phyloP scores from a whole-genome alignment of 2,888 invertebrate species.

The Erannis defoliaria region DNA sequence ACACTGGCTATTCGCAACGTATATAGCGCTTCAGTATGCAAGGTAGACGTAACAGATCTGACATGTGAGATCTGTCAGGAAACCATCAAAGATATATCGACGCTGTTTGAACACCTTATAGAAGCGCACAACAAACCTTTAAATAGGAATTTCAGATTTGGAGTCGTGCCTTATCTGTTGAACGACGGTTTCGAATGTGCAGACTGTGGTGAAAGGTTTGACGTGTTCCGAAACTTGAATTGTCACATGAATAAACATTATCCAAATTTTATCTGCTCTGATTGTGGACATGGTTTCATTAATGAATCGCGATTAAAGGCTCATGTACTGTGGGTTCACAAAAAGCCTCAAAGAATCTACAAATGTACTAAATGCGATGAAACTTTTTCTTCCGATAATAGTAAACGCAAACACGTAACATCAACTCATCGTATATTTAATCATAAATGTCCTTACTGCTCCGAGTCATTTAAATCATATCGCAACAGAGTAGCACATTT shows the following conservation, averaged over 20 bases:
- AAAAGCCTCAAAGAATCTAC: background rate
- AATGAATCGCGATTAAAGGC: conserved; percentile 1
- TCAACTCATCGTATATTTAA: conserved; percentile 57
- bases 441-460: conserved; percentile 43
- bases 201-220: conserved; percentile 6
- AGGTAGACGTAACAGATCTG: conserved; percentile 35
- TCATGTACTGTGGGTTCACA: background rate
- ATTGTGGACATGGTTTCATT: conserved; percentile 45
- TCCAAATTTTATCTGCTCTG: conserved; percentile 61
- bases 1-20: background rate
- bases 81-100: conserved; percentile 9
- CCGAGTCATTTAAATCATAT: conserved; percentile 25
- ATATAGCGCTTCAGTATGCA: background rate
- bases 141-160: conserved; percentile 8
- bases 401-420: conserved; percentile 60
- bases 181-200: conserved; percentile 28
- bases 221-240: conserved; percentile 32
- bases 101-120: conserved; percentile 28
- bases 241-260: conserved; percentile 67
- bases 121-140: conserved; percentile 32
- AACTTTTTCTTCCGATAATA: conserved; percentile 56
- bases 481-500: conserved; percentile 25
- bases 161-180: conserved; percentile 29
- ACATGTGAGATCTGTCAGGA: conserved; percentile 33
- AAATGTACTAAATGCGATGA: conserved; percentile 56